These are phyloP conservation scores for Drosophila ananassae DNA, from an alignment of 1,140 invertebrate species.

Conservation along the genomic window DNA sequence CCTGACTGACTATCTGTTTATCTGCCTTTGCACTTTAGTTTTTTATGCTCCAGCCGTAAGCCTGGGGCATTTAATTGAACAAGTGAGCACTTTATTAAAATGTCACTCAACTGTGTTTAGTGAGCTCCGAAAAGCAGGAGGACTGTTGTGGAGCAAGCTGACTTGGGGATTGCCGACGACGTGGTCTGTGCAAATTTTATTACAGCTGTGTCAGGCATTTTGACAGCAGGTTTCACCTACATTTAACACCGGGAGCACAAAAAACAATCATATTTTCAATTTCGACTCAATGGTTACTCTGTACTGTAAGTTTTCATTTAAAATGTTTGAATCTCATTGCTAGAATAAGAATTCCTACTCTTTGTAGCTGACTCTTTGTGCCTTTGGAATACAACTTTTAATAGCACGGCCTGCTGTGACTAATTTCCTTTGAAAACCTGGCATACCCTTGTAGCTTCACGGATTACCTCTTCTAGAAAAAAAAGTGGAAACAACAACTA, in stretches of 20 bases:
- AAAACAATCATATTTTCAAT: neutral
- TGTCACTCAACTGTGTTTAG: conserved; percentile 76
- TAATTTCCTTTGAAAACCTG: neutral
- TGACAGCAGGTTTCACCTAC: conserved; percentile 76
- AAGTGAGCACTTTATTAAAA: conserved; percentile 82
- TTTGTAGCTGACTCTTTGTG: no score
- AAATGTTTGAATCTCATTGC: no score
- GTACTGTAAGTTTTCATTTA: neutral
- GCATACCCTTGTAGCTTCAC: neutral
- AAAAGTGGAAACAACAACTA: neutral
- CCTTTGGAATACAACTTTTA: no score
- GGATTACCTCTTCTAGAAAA: neutral
- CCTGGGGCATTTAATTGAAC: conserved; percentile 73
- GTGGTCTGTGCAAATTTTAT: conserved; percentile 75
- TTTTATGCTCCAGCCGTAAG: conserved; percentile 25
- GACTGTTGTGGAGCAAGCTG: neutral
- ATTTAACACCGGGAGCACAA: conserved; percentile 48
- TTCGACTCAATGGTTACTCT: neutral
- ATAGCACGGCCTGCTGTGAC: no score
- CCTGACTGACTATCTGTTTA: conserved; percentile 39
- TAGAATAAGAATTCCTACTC: no score
- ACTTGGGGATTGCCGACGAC: conserved; percentile 31
- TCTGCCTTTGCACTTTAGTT: conserved; percentile 60
- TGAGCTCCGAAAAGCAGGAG: neutral
- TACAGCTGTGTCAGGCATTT: conserved; percentile 71